phyloP scores from a whole-genome alignment of 2,113 vertebrate genomes.

The Ophiodon elongatus region DNA sequence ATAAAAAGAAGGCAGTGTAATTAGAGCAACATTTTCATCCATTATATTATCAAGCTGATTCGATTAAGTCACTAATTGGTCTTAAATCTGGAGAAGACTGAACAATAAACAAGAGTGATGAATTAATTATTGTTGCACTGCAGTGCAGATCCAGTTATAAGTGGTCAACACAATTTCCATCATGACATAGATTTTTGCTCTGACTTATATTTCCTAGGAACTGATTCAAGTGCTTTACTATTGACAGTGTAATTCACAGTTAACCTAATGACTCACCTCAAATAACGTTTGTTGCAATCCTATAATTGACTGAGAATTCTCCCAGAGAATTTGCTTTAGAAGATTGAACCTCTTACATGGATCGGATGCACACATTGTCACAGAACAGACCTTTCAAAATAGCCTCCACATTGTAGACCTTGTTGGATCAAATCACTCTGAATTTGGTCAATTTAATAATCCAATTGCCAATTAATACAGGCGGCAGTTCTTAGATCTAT shows the following conservation, averaged over 20 bases:
- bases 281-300: slow-evolving; percentile 21
- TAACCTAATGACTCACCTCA: slow-evolving; percentile 50
- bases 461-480: slow-evolving; percentile 85
- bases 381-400: slow-evolving; percentile 68
- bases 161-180: slow-evolving; percentile 10
- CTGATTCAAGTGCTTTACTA: slow-evolving; percentile 10
- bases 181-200: slow-evolving; percentile 17
- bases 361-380: slow-evolving; percentile 62
- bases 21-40: slow-evolving; percentile 14
- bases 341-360: slow-evolving; percentile 41
- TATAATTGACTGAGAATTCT: slow-evolving; percentile 44
- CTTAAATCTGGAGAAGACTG: slow-evolving; percentile 1
- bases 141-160: neutral
- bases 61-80: slow-evolving; percentile 21
- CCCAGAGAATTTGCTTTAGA: slow-evolving; percentile 20
- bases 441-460: slow-evolving; percentile 86
- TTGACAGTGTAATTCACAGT: slow-evolving; percentile 45
- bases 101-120: slow-evolving; percentile 8
- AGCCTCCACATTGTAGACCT: slow-evolving; percentile 66
- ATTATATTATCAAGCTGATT: slow-evolving; percentile 6
- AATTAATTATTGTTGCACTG: slow-evolving; percentile 1
- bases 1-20: neutral
- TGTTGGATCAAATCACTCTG: slow-evolving; percentile 81
- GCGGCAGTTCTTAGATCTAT: slow-evolving; percentile 81
- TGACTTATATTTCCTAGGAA: neutral